These are phyloP conservation scores for Onychomys leucogaster DNA, from an alignment of 2,797 vertebrate species.

Conservation along the genomic window DNA sequence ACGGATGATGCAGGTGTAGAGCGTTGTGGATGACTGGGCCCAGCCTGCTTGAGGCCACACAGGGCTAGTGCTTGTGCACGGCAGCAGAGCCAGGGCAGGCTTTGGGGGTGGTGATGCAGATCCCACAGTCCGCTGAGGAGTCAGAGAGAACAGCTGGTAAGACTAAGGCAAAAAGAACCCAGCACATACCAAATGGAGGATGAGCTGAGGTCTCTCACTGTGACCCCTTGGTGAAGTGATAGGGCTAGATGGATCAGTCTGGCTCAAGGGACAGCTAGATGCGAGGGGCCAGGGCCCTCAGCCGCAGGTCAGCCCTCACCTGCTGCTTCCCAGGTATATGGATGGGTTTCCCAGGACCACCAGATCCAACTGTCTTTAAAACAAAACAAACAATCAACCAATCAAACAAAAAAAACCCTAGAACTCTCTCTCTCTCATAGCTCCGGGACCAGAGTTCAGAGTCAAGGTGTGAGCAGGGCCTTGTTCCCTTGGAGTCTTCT, in stretches of 20 bases:
- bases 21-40: not conserved
- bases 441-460: not conserved
- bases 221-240: not conserved
- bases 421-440: not conserved
- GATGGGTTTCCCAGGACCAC: not conserved
- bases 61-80: not conserved
- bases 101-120: accelerated
- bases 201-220: not conserved
- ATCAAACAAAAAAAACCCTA: too few species aligned
- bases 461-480: not conserved
- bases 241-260: too few species aligned
- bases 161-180: not conserved
- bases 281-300: not conserved
- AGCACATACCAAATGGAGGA: not conserved
- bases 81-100: not conserved
- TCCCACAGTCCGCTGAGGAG: not conserved
- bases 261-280: accelerated
- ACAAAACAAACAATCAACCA: too few species aligned
- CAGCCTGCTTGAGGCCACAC: not conserved
- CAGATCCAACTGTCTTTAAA: not conserved
- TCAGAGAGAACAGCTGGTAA: not conserved
- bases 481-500: not conserved
- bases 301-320: too few species aligned
- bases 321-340: not conserved
- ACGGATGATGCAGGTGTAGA: constrained; percentile 80